Base-by-base conservation (phyloP, 35 echinoderm and acorn worm species). In the Ophiothrix spiculata region DNA sequence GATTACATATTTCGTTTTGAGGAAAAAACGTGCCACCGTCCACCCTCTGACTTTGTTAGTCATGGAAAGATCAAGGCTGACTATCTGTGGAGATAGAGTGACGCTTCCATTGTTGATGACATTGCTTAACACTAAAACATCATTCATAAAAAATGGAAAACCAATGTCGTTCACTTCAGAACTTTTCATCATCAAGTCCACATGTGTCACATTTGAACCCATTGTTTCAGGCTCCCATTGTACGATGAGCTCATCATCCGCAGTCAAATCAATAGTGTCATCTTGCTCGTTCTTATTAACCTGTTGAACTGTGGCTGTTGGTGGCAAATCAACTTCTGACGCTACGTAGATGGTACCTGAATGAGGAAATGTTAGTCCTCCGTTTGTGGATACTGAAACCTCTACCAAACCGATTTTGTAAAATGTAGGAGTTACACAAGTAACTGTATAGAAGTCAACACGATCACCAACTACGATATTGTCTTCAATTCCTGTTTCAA, bases 321-420 rank as follows among this genome's bases (percentile, higher is more conserved):
- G 83, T 31, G 63, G 36, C 13, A 87, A 64, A 60, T 85, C 74
- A 40, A 75, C 84, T 91, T 91, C 76, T 23, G 90, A 87, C 36
- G 78, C 41, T 25, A 92, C 79, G 40, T 87, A 87, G n/a, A 92
- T 46, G 4, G n/a, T 82, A 28, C 79, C 90, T 46, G 77, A 83
- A 31, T 75, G 88, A 4, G 86, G 86, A 32, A 88, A 93, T 37
- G 91, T 84, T 21, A 4, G 23, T 29, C 91, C 85, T 32, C 31
- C 81, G n/a, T 93, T 86, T 39, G 84, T 38, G 8, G 91, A 93
- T 0, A 93, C 86, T 69, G 83, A 38, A n/a, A 93, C 79, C 31
- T 35, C 33, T 56, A 76, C 75, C 16, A 86, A 41, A 33, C 83
- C 84, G 38, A 35, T 77, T 36, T 76, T 36, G 74, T 75, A 75